A percentile compares a stretch with the other conserved stretches of the same genome.
phyloP scores from a whole-genome alignment of 2,113 vertebrate species.

The Zapornia atra region DNA sequence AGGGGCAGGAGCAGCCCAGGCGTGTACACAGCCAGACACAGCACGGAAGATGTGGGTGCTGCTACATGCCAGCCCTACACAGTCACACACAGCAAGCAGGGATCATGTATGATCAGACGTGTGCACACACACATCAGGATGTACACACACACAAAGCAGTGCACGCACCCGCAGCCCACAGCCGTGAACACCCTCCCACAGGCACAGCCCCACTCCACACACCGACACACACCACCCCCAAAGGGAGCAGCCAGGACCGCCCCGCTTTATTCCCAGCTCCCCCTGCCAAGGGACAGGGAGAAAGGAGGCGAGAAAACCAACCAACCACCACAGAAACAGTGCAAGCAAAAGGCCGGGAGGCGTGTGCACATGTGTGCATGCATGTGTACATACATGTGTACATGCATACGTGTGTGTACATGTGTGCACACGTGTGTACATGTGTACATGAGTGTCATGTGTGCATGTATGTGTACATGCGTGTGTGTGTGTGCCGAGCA shows the following conservation, averaged over 20 bases:
- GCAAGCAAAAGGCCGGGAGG: neutral
- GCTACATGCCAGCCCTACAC: neutral
- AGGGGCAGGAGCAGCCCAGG: neutral
- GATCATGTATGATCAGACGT: rapidly evolving
- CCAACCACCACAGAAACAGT: neutral
- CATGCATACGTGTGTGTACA: neutral
- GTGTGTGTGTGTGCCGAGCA: neutral
- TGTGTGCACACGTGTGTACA: too few relatives aligned
- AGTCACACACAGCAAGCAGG: neutral
- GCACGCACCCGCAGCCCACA: rapidly evolving
- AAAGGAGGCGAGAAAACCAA: too few relatives aligned
- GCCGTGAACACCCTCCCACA: neutral
- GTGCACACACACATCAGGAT: too few relatives aligned
- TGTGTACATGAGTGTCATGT: too few relatives aligned
- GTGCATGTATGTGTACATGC: neutral
- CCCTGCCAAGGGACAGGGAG: neutral
- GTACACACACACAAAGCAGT: too few relatives aligned
- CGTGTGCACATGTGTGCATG: too few relatives aligned
- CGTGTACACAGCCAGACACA: rapidly evolving
- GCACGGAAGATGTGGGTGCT: rapidly evolving
- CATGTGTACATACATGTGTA: too few relatives aligned
- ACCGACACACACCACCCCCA: neutral
- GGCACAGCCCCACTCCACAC: neutral
- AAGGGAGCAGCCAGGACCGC: neutral
- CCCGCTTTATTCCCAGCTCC: neutral